These are phyloP conservation scores for Eurytoma californica DNA, from an alignment of 2,888 invertebrate genomes.

Conservation along the genomic window DNA sequence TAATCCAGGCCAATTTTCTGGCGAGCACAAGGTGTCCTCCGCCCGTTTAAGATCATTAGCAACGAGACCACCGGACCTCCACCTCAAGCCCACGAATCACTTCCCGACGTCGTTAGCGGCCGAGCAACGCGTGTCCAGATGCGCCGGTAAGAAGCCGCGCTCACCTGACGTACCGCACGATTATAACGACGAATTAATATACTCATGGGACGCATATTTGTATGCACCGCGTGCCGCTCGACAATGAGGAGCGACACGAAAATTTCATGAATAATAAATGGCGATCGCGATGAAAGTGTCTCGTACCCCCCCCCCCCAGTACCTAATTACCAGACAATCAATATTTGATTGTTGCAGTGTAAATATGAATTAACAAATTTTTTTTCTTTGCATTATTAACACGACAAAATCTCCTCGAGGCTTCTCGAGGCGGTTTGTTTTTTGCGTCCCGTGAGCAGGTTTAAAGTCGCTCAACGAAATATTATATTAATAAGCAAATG, in stretches of 20 bases:
- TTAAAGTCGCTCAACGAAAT: too few relatives aligned
- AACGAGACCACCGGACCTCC: background rate
- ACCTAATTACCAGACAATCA: background rate
- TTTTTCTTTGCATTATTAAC: background rate
- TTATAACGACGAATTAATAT: slow-evolving; percentile 12
- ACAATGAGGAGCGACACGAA: background rate
- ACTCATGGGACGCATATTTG: background rate
- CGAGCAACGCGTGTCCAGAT: slow-evolving; percentile 7
- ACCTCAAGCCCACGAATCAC: slow-evolving; percentile 21
- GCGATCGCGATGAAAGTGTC: slow-evolving; percentile 17
- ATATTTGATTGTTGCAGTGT: slow-evolving; percentile 8
- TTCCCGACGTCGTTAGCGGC: slow-evolving; percentile 1
- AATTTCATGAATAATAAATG: slow-evolving; percentile 33
- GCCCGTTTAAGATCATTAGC: slow-evolving; percentile 28
- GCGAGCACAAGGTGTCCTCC: slow-evolving; percentile 14
- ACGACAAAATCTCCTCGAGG: too few relatives aligned
- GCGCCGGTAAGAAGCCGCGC: background rate
- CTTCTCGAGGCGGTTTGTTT: too few relatives aligned
- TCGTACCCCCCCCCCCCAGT: background rate
- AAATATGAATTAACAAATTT: background rate
- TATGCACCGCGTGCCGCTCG: background rate
- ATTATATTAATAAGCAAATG: too few relatives aligned
- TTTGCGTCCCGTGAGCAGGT: too few relatives aligned
- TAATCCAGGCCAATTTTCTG: too few relatives aligned
- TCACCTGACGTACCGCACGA: background rate